These are phyloP conservation scores for Microctenopoma stevenorrisi DNA, from an alignment of 2,797 vertebrate species.

Conservation along the genomic window DNA sequence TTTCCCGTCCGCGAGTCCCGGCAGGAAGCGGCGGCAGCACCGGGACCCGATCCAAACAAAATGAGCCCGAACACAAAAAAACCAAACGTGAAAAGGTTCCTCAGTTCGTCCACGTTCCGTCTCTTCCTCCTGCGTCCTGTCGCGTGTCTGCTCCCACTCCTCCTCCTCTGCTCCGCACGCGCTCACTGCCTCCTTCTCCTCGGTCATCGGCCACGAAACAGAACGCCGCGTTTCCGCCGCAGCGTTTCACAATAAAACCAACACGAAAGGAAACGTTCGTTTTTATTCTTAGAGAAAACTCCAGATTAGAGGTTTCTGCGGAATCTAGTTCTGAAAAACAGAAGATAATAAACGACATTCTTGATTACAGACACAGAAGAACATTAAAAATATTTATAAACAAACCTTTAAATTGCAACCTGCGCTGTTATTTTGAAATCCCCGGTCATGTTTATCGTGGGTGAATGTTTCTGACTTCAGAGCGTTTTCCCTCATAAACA, in stretches of 20 bases:
- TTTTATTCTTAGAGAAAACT: no score
- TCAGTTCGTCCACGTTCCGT: slow-evolving; percentile 12
- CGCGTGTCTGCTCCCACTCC: slow-evolving; percentile 22
- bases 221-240: neutral
- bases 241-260: slow-evolving; percentile 29
- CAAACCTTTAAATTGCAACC: no score
- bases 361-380: no score
- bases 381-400: no score
- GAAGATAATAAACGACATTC: no score
- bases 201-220: neutral
- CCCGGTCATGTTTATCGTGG: accelerated
- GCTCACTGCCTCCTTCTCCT: neutral
- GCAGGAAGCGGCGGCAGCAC: slow-evolving; percentile 42
- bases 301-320: no score
- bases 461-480: neutral
- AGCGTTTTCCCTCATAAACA: no score
- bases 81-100: slow-evolving; percentile 4
- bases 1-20: slow-evolving; percentile 25
- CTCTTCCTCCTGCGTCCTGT: slow-evolving; percentile 36
- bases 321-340: no score
- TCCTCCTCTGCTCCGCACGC: neutral
- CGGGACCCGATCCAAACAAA: slow-evolving; percentile 17
- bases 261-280: no score
- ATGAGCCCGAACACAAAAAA: neutral
- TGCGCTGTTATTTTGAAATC: slow-evolving; percentile 16